phyloP scores from a whole-genome alignment of 1,140 invertebrate genomes.

The Trichoplusia ni region DNA sequence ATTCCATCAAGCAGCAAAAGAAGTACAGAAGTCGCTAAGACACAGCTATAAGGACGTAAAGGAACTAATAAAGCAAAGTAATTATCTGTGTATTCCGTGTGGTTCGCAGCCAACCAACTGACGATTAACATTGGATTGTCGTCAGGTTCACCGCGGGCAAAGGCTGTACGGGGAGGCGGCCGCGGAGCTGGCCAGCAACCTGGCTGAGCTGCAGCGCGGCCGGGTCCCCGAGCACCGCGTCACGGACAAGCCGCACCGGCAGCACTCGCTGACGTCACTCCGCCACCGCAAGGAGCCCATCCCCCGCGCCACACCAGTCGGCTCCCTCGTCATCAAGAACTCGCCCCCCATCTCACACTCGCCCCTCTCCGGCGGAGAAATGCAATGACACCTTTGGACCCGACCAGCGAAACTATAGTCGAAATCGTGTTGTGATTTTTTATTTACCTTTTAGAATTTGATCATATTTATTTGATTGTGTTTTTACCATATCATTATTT shows the following conservation, averaged over 20 bases:
- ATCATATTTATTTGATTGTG: constrained; percentile 1
- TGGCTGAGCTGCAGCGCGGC: constrained; percentile 60
- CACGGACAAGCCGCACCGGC: constrained; percentile 53
- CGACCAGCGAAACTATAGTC: neutral
- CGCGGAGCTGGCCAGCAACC: constrained; percentile 60
- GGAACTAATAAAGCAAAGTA: neutral
- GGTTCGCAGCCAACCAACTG: neutral
- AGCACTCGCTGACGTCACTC: constrained; percentile 42
- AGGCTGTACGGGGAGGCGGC: constrained; percentile 67
- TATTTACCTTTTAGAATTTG: neutral
- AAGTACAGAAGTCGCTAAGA: neutral
- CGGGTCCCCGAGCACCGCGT: constrained; percentile 40
- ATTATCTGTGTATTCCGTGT: neutral
- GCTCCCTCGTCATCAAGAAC: constrained; percentile 2
- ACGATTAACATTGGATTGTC: constrained; percentile 21
- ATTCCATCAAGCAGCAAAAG: neutral
- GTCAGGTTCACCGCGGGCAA: constrained; percentile 61
- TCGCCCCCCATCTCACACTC: neutral
- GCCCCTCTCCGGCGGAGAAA: neutral
- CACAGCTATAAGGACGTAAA: neutral
- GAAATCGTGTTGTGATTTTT: constrained; percentile 12
- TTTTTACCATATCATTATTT: neutral
- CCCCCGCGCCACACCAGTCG: constrained; percentile 10
- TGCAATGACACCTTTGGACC: neutral
- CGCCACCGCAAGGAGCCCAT: constrained; percentile 65